Conservation (phyloP, 2,797 vertebrate species). For the Chrysolophus pictus region DNA sequence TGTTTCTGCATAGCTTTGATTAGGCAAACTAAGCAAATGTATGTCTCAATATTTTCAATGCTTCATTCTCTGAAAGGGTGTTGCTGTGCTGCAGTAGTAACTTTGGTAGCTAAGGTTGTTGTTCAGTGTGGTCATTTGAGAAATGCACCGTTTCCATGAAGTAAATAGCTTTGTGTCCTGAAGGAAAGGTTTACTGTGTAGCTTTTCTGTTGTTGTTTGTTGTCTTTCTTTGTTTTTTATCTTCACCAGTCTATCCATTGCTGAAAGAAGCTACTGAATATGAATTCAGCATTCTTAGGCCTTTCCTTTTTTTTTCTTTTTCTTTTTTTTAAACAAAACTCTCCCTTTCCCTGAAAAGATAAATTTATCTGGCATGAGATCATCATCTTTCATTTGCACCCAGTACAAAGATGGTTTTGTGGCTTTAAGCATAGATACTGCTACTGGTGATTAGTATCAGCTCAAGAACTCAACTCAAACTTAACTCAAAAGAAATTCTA, state of each 20-base stretch:
- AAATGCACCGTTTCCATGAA: not conserved
- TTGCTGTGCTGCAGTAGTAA: not conserved
- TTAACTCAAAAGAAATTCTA: not conserved
- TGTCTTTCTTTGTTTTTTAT: not conserved
- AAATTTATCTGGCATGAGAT: not conserved
- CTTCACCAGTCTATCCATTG: not conserved
- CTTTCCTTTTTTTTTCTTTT: not conserved
- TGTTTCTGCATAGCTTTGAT: not conserved
- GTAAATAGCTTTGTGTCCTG: not conserved
- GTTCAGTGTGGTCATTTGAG: not conserved
- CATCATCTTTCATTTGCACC: not conserved
- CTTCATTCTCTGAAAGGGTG: not conserved
- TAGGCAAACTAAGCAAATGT: not conserved
- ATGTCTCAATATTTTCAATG: not conserved
- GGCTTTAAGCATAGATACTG: not conserved
- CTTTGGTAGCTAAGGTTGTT: not conserved
- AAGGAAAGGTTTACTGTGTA: not conserved
- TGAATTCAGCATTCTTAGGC: not conserved
- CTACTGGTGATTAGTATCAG: not conserved
- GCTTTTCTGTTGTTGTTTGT: not conserved
- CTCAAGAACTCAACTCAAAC: not conserved
- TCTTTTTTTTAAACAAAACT: not conserved
- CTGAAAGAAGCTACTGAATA: not conserved
- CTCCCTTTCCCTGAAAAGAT: not conserved
- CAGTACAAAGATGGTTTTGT: not conserved